Conservation (phyloP, 2,113 vertebrate species). For the Oenanthe oenanthe region DNA sequence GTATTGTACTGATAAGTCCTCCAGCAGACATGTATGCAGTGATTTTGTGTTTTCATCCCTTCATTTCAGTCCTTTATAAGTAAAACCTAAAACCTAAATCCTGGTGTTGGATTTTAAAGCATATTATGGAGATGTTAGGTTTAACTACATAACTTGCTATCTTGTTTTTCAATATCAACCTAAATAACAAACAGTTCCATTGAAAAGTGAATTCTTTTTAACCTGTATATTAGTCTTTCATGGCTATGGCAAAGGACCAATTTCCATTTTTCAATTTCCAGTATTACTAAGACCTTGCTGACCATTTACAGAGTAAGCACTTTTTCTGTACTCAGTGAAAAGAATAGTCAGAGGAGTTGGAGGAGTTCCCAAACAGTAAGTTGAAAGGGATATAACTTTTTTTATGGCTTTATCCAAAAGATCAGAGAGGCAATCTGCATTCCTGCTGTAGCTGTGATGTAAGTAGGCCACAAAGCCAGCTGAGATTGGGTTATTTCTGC, state of each 20-base stretch:
- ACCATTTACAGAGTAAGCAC: background rate
- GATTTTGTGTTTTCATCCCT: background rate
- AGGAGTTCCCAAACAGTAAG: conserved; percentile 7
- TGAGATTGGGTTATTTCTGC: conserved; percentile 69
- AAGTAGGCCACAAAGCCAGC: conserved; percentile 61
- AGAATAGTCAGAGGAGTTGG: background rate
- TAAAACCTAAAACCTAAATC: background rate
- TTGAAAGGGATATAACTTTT: background rate
- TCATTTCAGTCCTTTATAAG: background rate
- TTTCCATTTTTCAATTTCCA: background rate
- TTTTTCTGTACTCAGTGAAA: background rate
- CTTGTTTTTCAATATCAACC: background rate
- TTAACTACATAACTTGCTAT: background rate
- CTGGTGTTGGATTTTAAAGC: background rate
- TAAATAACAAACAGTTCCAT: background rate
- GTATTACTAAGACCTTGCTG: background rate
- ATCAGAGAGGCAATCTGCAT: conserved; percentile 12
- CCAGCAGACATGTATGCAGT: background rate
- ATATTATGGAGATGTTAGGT: background rate
- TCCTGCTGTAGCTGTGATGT: background rate
- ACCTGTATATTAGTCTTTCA: background rate
- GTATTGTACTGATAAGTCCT: background rate
- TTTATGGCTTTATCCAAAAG: conserved; percentile 14
- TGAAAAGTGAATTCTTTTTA: background rate
- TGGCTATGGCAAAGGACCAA: background rate